Base-by-base conservation (phyloP, 2,888 invertebrate species). In the Rhagonycha fulva region DNA sequence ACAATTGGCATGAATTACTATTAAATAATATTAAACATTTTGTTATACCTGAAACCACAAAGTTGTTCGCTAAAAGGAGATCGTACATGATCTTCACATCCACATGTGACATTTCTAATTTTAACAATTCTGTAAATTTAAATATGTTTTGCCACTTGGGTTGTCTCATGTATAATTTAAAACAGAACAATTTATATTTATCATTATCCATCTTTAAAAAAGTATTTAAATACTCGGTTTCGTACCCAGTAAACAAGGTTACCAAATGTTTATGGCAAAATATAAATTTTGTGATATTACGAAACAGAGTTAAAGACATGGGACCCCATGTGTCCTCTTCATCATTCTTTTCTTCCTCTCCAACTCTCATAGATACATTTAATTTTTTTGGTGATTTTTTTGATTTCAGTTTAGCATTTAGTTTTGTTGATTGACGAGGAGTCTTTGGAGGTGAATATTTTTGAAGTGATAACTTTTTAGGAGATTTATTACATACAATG, bases 11-110 rank as follows among this genome's bases (percentile, higher is more conserved):
- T 68, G 28, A 47, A n/a, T n/a, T 32, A 32, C 32, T 1, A 12
- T 32, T 32, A 12, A 32, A 12, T 24, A 68, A 2, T 4, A n/a
- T 61, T 19, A 67, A 19, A 14, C 26, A 66, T 62, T 63, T 47
- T 61, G 61, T 61, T 70, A 63, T 80, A 82, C 81, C 83, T 69
- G 81, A 82, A 62, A 81, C 77, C 68, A 85, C 81, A 78, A 84
- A 82, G 26, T 71, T 72, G n/a, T 76, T 78, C 32, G 80, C 72
- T 63, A 70, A 73, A n/a, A 84, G 78, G 71, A 77, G 74, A 9
- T 76, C 73, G 72, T 82, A 81, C 75, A 84, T 80, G 14, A 70
- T 60, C 7, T 66, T 69, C n/a, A 84, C 77, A 69, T 84, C 81
- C 14, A 73, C 61, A n/a, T 80, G 72, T 26, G 76, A 77, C 66